Conservation (phyloP, 2,888 invertebrate genomes). For the Polydrusus tereticollis region DNA sequence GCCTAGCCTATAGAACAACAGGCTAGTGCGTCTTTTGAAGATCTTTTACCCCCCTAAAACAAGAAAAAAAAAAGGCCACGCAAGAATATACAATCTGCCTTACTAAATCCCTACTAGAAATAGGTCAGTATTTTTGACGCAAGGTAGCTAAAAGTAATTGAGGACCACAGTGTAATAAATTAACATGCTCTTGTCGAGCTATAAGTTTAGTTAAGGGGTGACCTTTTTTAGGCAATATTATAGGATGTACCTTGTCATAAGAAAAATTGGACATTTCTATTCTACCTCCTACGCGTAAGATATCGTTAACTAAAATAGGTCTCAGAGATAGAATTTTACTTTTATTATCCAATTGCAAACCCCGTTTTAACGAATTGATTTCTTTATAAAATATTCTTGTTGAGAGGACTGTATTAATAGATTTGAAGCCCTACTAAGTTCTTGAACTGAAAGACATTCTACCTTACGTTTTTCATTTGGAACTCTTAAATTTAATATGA, state of each 20-base stretch:
- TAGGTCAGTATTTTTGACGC: slow-evolving; percentile 52
- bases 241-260: background rate
- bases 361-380: background rate
- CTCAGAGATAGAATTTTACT: background rate
- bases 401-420: background rate
- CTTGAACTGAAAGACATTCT: background rate
- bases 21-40: too few relatives aligned
- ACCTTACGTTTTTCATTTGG: background rate
- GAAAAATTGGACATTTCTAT: background rate
- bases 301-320: slow-evolving; percentile 11
- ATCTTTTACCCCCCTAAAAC: too few relatives aligned
- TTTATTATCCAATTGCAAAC: background rate
- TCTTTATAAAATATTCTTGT: background rate
- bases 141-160: slow-evolving; percentile 36
- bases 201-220: background rate
- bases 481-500: background rate
- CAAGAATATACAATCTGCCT: slow-evolving; percentile 38
- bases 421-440: background rate
- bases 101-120: slow-evolving; percentile 45
- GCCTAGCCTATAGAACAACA: too few relatives aligned
- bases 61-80: too few relatives aligned
- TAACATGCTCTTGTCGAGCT: background rate
- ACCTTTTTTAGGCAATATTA: background rate
- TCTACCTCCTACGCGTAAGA: slow-evolving; percentile 15
- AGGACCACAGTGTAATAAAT: slow-evolving; percentile 14